A percentile compares a stretch with the other conserved stretches of the same genome.
Evolutionary conservation across 1,140 invertebrate genomes (phyloP).

Genomic region (Pogonomyrmex barbatus): DNA sequence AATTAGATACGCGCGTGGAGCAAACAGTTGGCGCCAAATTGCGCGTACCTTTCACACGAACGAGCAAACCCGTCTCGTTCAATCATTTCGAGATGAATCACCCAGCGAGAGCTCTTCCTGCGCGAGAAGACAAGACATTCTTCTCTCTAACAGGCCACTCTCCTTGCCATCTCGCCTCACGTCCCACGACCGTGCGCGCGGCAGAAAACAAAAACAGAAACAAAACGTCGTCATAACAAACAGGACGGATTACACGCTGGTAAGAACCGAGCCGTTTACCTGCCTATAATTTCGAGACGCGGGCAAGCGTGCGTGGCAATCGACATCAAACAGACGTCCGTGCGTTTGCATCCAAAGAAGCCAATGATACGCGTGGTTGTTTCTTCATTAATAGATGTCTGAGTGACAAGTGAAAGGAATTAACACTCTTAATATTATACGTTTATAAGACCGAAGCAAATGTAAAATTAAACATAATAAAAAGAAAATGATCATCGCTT

Average conservation of each 20-base stretch:
- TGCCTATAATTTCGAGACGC: slow-evolving; percentile 60
- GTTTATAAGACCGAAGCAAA: not conserved
- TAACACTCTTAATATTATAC: not conserved
- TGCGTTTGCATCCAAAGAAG: slow-evolving; percentile 17
- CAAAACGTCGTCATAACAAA: slow-evolving; percentile 69
- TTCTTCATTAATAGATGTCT: slow-evolving; percentile 11
- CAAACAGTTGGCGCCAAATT: slow-evolving; percentile 58
- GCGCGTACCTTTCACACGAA: slow-evolving; percentile 55
- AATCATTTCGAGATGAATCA: slow-evolving; percentile 65
- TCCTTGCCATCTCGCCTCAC: slow-evolving; percentile 26
- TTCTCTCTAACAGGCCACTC: slow-evolving; percentile 64
- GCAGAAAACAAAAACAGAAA: slow-evolving; percentile 55
- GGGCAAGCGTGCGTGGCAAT: slow-evolving; percentile 49
- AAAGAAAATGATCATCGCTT: not conserved
- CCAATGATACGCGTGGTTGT: not conserved
- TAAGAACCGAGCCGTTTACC: slow-evolving; percentile 43
- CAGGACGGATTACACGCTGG: slow-evolving; percentile 55
- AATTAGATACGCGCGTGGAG: slow-evolving; percentile 41
- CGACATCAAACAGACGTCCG: slow-evolving; percentile 47
- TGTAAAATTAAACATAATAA: not conserved
- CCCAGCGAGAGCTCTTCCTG: slow-evolving; percentile 14
- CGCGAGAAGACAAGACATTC: slow-evolving; percentile 59
- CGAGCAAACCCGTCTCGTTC: slow-evolving; percentile 53
- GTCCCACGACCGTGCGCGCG: not conserved
- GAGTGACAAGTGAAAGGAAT: not conserved